Evolutionary conservation across 2,797 vertebrate species (phyloP).

Genomic region (Sebastes matsubarae): DNA sequence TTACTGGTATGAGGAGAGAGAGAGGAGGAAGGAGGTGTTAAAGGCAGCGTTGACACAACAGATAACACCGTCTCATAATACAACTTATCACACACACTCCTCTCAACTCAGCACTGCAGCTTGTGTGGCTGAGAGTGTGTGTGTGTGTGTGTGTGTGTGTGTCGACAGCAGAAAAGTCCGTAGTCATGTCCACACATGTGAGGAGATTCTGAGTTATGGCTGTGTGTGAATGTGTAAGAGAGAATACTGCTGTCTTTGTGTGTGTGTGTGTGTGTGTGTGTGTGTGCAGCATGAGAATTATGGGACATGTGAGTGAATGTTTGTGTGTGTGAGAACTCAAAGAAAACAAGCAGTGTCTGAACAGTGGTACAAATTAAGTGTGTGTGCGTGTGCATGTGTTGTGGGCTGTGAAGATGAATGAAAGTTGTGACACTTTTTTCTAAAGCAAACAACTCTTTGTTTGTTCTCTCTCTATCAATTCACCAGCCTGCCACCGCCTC

Average conservation of each 20-base stretch:
- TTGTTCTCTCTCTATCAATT: constrained; percentile 72
- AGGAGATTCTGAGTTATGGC: constrained; percentile 47
- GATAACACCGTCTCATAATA: constrained; percentile 59
- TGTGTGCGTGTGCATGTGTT: constrained; percentile 16
- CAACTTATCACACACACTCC: constrained; percentile 61
- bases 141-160: not conserved
- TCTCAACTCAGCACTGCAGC: not conserved
- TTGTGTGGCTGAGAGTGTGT: constrained; percentile 19
- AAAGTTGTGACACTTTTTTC: constrained; percentile 59
- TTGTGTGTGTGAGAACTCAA: constrained; percentile 48
- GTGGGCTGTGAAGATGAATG: constrained; percentile 70
- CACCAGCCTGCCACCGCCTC: constrained; percentile 35
- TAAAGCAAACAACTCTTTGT: constrained; percentile 70
- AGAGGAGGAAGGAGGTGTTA: constrained; percentile 47
- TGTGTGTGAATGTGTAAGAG: constrained; percentile 30
- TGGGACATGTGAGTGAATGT: constrained; percentile 48
- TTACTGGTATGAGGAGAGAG: not conserved
- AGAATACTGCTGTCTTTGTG: constrained; percentile 58
- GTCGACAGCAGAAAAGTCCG: constrained; percentile 1
- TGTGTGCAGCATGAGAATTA: constrained; percentile 53
- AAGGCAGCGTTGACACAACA: constrained; percentile 58
- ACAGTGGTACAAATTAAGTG: constrained; percentile 41
- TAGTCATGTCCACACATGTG: constrained; percentile 46
- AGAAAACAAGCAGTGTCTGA: constrained; percentile 62
- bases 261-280: constrained; percentile 41